Evolutionary conservation across 2,888 invertebrate genomes (phyloP).

Genomic region (Metopia argyrocephala): DNA sequence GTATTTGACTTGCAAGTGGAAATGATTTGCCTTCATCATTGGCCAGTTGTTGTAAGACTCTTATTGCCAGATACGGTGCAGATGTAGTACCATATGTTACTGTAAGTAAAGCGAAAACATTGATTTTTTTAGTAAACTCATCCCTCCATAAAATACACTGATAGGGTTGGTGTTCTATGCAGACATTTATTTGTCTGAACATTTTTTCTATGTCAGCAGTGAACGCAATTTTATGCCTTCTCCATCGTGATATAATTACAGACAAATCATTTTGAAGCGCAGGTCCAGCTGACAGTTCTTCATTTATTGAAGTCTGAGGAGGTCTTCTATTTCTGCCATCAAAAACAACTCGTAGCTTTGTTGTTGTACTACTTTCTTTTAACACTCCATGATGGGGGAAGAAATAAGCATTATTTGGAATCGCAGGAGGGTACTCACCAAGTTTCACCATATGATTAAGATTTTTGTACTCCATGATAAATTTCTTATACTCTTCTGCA

Average conservation of each 20-base stretch:
- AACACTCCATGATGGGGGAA: conserved; percentile 44
- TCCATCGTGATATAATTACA: conserved; percentile 16
- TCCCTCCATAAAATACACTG: conserved; percentile 36
- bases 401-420: conserved; percentile 42
- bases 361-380: conserved; percentile 42
- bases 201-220: conserved; percentile 49
- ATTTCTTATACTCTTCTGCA: conserved; percentile 18
- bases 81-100: conserved; percentile 28
- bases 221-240: conserved; percentile 35
- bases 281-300: conserved; percentile 39
- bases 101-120: conserved; percentile 4
- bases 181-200: conserved; percentile 40
- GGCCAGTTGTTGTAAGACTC: conserved; percentile 46
- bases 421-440: conserved; percentile 36
- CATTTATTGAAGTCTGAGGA: conserved; percentile 20
- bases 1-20: conserved; percentile 27
- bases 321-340: conserved; percentile 15
- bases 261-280: conserved; percentile 41
- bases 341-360: conserved; percentile 36
- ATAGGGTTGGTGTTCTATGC: conserved; percentile 31
- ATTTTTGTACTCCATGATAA: conserved; percentile 36
- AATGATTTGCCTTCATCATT: conserved; percentile 10
- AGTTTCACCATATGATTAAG: conserved; percentile 38
- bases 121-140: conserved; percentile 8
- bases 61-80: conserved; percentile 35